Evolutionary conservation across 2,113 vertebrate genomes (phyloP).

Genomic region (Colius striatus): DNA sequence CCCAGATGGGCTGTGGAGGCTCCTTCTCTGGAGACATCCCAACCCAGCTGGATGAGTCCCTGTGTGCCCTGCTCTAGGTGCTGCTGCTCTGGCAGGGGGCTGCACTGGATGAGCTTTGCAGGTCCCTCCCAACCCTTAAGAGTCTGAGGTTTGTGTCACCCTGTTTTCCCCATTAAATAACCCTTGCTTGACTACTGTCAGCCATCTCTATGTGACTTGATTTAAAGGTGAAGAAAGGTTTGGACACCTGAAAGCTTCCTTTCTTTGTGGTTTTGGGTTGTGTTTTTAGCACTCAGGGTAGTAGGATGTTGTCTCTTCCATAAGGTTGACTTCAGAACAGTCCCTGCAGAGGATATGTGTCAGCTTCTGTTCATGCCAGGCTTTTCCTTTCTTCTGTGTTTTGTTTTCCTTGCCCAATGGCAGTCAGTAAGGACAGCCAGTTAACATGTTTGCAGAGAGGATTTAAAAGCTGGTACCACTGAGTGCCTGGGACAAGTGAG

Average conservation of each 20-base stretch:
- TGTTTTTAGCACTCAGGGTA: no score
- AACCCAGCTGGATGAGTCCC: no score
- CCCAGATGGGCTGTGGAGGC: no score
- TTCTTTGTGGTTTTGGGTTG: not conserved
- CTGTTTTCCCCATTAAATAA: not conserved
- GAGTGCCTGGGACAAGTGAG: fast-evolving
- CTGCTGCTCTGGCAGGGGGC: no score
- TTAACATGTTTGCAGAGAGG: fast-evolving
- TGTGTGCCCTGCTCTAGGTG: no score
- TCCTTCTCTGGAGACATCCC: no score
- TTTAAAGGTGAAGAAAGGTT: not conserved
- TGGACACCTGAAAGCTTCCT: not conserved
- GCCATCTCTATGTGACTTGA: not conserved
- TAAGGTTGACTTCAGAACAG: not conserved
- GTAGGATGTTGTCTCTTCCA: not conserved
- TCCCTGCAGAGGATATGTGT: not conserved
- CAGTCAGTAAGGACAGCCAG: no score
- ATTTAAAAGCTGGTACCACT: not conserved
- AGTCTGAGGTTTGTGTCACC: no score
- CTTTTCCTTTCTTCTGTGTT: no score
- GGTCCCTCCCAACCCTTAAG: no score
- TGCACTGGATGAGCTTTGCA: no score
- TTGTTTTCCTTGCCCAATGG: not conserved
- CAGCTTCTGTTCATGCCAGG: not conserved
- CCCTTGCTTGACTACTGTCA: not conserved